Conservation (phyloP, 2,888 invertebrate genomes). For the Ferrisia virgata region DNA sequence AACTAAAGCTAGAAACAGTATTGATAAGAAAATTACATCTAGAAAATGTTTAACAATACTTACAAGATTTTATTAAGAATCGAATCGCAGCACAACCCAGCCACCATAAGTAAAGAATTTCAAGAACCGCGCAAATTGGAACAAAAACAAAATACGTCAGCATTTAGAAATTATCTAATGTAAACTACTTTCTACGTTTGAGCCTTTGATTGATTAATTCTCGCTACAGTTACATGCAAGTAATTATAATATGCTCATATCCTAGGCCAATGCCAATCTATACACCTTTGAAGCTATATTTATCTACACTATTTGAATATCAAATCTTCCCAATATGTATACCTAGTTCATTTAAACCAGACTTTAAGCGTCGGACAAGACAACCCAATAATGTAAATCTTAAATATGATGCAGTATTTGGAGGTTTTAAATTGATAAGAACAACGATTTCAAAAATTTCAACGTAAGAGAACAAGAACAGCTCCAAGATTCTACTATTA, state of each 20-base stretch:
- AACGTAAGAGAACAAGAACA: too few relatives aligned
- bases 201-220: neutral
- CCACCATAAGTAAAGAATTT: constrained; percentile 40
- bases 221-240: neutral
- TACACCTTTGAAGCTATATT: neutral
- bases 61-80: constrained; percentile 33
- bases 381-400: too few relatives aligned
- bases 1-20: neutral
- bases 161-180: constrained; percentile 6
- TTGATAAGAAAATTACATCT: neutral
- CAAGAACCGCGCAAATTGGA: constrained; percentile 34
- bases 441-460: too few relatives aligned
- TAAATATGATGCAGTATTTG: too few relatives aligned
- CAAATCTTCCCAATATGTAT: too few relatives aligned
- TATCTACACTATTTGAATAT: too few relatives aligned
- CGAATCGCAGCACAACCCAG: constrained; percentile 36
- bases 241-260: neutral
- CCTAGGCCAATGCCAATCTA: neutral
- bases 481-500: too few relatives aligned
- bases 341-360: too few relatives aligned
- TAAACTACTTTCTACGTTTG: constrained; percentile 6
- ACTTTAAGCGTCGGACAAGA: too few relatives aligned
- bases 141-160: constrained; percentile 36
- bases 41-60: constrained; percentile 16
- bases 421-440: too few relatives aligned